Conservation (phyloP, 37 sponge, comb jelly and placozoan genomes). For the Trichoplax adhaerens region DNA sequence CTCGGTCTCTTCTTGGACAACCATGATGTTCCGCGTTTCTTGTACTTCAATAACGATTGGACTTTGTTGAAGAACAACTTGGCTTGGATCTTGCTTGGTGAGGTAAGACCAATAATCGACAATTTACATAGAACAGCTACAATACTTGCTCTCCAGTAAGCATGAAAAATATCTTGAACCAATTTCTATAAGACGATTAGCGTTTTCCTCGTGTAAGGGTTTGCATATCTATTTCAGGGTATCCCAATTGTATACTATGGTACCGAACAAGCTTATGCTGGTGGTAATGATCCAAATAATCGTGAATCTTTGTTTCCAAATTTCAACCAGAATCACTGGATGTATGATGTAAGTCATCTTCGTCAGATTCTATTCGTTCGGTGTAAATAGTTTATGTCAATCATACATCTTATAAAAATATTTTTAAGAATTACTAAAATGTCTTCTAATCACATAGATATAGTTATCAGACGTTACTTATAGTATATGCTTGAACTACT, state of each 20-base stretch:
- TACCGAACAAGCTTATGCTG: conserved; percentile 53
- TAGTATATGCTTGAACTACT: too few relatives aligned
- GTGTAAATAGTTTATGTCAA: too few relatives aligned
- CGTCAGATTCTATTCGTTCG: too few relatives aligned
- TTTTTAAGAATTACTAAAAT: too few relatives aligned
- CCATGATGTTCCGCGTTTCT: conserved; percentile 54
- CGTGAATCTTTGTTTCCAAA: conserved; percentile 49
- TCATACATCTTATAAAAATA: too few relatives aligned
- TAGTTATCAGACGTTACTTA: too few relatives aligned
- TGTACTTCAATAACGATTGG: conserved; percentile 24
- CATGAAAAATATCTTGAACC: too few relatives aligned
- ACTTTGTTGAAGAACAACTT: conserved; percentile 35
- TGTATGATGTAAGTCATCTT: conserved; percentile 6
- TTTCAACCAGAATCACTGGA: conserved; percentile 24
- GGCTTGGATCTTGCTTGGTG: conserved; percentile 46
- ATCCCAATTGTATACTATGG: conserved; percentile 76
- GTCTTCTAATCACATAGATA: too few relatives aligned
- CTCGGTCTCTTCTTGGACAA: conserved; percentile 64
- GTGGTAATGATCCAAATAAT: conserved; percentile 32
- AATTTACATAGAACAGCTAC: not conserved
- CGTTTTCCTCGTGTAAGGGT: too few relatives aligned
- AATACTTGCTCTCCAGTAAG: too few relatives aligned
- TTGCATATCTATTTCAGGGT: conserved; percentile 17
- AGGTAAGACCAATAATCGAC: conserved; percentile 17
- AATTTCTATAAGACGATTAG: too few relatives aligned